These are phyloP conservation scores for Lydus trimaculatus DNA, from an alignment of 2,888 invertebrate species.

Conservation along the genomic window DNA sequence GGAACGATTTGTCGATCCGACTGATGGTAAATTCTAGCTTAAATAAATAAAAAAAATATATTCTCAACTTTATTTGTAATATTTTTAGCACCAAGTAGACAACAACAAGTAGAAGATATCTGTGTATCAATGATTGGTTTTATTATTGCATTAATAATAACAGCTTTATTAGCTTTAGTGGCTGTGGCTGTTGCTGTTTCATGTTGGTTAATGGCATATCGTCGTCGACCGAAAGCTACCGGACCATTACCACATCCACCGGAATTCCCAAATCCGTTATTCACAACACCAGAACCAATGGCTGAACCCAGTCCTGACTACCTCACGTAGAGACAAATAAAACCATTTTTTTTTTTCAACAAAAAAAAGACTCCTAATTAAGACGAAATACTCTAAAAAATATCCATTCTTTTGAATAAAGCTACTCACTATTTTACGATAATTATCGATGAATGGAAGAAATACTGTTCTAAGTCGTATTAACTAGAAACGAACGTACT, in stretches of 20 bases:
- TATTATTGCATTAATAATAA: slow-evolving; percentile 90
- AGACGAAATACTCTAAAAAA: slow-evolving; percentile 31
- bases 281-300: slow-evolving; percentile 81
- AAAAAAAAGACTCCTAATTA: slow-evolving; percentile 14
- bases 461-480: background rate
- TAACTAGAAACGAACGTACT: background rate
- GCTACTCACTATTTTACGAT: slow-evolving; percentile 46
- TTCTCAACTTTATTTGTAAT: slow-evolving; percentile 12
- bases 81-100: slow-evolving; percentile 64
- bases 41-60: background rate
- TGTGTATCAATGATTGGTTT: slow-evolving; percentile 94
- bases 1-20: slow-evolving; percentile 78
- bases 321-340: slow-evolving; percentile 62
- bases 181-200: slow-evolving; percentile 95
- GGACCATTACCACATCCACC: slow-evolving; percentile 94
- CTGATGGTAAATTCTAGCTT: slow-evolving; percentile 72
- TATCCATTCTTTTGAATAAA: slow-evolving; percentile 45
- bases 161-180: slow-evolving; percentile 88
- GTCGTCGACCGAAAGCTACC: slow-evolving; percentile 84
- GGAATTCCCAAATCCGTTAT: slow-evolving; percentile 94
- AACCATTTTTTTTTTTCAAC: no score
- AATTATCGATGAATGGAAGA: slow-evolving; percentile 32
- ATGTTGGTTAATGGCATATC: slow-evolving; percentile 94
- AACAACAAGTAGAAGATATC: slow-evolving; percentile 78
- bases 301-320: slow-evolving; percentile 86